Conservation (phyloP, 1,140 invertebrate species). For the Pinna nobilis region DNA sequence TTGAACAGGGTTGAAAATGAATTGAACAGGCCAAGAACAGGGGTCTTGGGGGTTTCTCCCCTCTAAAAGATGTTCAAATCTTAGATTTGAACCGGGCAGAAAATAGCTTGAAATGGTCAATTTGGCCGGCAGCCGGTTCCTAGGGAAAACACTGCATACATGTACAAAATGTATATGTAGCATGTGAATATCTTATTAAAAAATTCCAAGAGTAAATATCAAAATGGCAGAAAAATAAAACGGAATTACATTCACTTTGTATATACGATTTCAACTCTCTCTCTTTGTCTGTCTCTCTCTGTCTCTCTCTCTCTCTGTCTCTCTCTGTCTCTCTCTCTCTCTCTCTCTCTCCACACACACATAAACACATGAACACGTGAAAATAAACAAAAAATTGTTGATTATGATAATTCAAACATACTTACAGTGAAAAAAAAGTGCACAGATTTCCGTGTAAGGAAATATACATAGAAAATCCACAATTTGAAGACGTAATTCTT, state of each 20-base stretch:
- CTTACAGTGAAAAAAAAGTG: background rate
- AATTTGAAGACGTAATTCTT: too few relatives aligned
- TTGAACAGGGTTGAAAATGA: too few relatives aligned
- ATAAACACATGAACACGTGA: background rate
- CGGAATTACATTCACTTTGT: background rate
- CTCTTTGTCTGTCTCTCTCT: conserved; percentile 6
- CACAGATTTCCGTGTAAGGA: background rate
- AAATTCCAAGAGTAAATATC: background rate
- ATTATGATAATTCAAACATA: background rate
- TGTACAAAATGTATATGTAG: background rate
- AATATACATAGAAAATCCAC: too few relatives aligned
- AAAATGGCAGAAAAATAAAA: background rate
- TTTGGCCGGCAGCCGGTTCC: too few relatives aligned
- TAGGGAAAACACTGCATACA: too few relatives aligned
- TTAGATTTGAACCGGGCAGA: too few relatives aligned
- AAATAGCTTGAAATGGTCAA: too few relatives aligned
- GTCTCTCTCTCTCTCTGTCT: conserved; percentile 1
- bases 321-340: background rate
- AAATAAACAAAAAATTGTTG: background rate
- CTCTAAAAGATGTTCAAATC: too few relatives aligned
- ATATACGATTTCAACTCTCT: background rate
- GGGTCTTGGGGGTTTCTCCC: too few relatives aligned
- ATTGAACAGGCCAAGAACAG: too few relatives aligned
- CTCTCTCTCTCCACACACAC: too few relatives aligned
- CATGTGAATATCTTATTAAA: background rate